phyloP scores from a whole-genome alignment of 2,888 invertebrate genomes.

The Nezara viridula region DNA sequence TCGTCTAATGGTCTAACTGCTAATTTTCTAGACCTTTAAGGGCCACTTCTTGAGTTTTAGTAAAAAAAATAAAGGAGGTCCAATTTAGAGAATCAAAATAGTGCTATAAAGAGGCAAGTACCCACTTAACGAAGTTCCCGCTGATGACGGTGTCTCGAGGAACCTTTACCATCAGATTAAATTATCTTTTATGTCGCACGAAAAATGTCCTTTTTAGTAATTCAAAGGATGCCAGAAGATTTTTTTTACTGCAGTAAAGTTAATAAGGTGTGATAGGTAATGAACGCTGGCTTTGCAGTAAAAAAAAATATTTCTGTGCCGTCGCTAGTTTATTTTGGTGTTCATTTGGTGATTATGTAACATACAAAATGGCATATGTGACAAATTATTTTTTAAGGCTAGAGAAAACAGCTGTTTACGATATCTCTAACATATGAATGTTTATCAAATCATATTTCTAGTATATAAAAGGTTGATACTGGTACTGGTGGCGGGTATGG shows the following conservation, averaged over 20 bases:
- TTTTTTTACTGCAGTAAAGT: not conserved
- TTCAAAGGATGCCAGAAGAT: not conserved
- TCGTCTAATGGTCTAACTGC: not conserved
- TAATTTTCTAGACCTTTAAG: not conserved
- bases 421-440: too few relatives aligned
- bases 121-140: not conserved
- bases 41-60: not conserved
- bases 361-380: too few relatives aligned
- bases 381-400: too few relatives aligned
- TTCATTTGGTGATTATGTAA: too few relatives aligned
- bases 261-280: not conserved
- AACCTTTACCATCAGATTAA: not conserved
- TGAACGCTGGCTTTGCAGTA: not conserved
- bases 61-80: not conserved
- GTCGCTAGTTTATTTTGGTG: too few relatives aligned
- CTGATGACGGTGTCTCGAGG: not conserved
- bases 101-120: not conserved
- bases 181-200: not conserved
- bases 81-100: conserved; percentile 20
- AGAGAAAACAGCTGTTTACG: too few relatives aligned
- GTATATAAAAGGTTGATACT: too few relatives aligned
- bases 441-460: too few relatives aligned
- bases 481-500: too few relatives aligned
- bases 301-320: not conserved
- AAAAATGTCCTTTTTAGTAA: not conserved